Evolutionary conservation across 2,113 vertebrate species (phyloP), one percentile per base, ranked within the genome.

Genomic region (Spea multiplicata): DNA sequence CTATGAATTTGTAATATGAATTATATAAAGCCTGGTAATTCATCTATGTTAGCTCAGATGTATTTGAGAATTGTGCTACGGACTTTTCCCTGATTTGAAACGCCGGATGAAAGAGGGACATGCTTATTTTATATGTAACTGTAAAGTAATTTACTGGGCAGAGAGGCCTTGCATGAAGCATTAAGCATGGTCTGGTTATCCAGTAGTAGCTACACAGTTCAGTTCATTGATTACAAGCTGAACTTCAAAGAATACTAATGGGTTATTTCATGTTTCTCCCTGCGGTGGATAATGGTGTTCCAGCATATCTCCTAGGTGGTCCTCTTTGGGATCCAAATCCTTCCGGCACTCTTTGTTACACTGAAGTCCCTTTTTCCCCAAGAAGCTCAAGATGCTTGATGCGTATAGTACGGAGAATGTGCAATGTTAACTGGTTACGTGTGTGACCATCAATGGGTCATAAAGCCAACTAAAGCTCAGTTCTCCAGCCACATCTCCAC

Each of bases 1-100:
- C 96, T 96, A 97, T 98, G 97, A 98, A 99, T 99, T 98, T 95
- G 95, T 99, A 98, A 99, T 99, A 98, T 92, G 95, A 98, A 95
- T 98, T 99, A 96, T 96, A 98, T 96, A 99, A 98, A 98, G 95
- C 94, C 92, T 93, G 91, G 94, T 95, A 96, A 97, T 97, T 97
- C 96, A 98, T 98, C 96, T 95, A 93, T 95, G 94, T 98, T 98
- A 97, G 95, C 94, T 95, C 95, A 97, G 95, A 97, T 97, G 94
- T 99, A 95, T 99, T 99, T 97, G 94, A 94, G 93, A 97, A 96
- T 95, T 88, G 89, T 93, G 93, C 91, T 87, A 88, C 89, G 92
- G 92, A 92, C 94, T 95, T 94, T 94, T 91, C 92, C 91, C 91
- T 94, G 78, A 87, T 93, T 95, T 97, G 92, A 96, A 95, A 96